A percentile compares a stretch with the other conserved stretches of the same genome.
phyloP scores from a whole-genome alignment of 2,797 vertebrate genomes.

The Remorina albescens region DNA sequence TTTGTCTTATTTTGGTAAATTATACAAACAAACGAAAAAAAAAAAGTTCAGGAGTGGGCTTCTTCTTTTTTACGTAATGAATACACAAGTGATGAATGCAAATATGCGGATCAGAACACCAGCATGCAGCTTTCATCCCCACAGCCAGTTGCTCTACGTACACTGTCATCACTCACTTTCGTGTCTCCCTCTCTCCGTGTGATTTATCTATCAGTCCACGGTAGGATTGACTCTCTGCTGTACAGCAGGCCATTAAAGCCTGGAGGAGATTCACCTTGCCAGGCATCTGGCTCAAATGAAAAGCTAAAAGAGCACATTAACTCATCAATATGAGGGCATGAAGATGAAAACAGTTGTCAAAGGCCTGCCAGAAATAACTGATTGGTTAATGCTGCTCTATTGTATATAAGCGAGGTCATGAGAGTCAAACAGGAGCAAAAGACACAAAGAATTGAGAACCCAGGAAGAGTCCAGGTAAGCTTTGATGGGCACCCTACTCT shows the following conservation, averaged over 20 bases:
- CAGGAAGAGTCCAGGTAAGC: slow-evolving; percentile 35
- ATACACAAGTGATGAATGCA: slow-evolving; percentile 31
- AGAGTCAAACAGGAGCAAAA: slow-evolving; percentile 70
- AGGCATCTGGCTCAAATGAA: slow-evolving; percentile 85
- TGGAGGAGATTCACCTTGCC: slow-evolving; percentile 84
- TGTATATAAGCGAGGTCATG: slow-evolving; percentile 81
- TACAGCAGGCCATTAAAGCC: slow-evolving; percentile 81
- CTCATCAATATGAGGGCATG: slow-evolving; percentile 84
- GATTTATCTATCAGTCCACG: slow-evolving; percentile 81
- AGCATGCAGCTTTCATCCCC: slow-evolving; percentile 25
- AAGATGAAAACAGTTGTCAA: slow-evolving; percentile 86
- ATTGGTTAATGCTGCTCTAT: slow-evolving; percentile 76
- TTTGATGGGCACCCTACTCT: slow-evolving; percentile 43
- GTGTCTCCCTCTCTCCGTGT: slow-evolving; percentile 49
- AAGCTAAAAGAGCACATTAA: slow-evolving; percentile 86
- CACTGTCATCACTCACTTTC: slow-evolving; percentile 54
- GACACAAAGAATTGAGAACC: slow-evolving; percentile 53
- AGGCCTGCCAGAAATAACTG: slow-evolving; percentile 81
- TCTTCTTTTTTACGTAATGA: slow-evolving; percentile 34
- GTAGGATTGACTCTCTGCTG: slow-evolving; percentile 79
- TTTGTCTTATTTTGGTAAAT: slow-evolving; percentile 54
- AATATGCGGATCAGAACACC: slow-evolving; percentile 27
- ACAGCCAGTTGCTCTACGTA: slow-evolving; percentile 46
- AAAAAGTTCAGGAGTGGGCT: slow-evolving; percentile 21
- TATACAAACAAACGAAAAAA: slow-evolving; percentile 25